phyloP scores from a whole-genome alignment of 2,888 invertebrate species.

The Drosophila koepferae region DNA sequence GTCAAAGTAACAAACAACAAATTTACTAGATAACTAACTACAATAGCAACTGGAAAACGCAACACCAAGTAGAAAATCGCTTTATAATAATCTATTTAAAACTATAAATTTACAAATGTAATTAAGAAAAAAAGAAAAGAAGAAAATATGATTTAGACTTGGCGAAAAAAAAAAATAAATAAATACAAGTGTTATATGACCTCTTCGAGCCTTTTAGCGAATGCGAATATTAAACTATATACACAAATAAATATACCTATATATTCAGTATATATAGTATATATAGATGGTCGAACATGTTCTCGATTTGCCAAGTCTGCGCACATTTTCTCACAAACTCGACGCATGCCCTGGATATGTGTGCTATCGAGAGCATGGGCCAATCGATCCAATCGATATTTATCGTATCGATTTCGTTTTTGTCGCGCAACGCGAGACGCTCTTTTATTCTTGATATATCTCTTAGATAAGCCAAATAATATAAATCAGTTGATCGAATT shows the following conservation, averaged over 20 bases:
- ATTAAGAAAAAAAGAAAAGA: not conserved
- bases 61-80: constrained; percentile 57
- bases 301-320: constrained; percentile 16
- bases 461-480: constrained; percentile 5
- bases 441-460: constrained; percentile 10
- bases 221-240: constrained; percentile 11
- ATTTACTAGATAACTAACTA: constrained; percentile 9
- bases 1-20: not conserved
- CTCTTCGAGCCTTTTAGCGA: constrained; percentile 20
- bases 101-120: constrained; percentile 38
- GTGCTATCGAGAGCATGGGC: constrained; percentile 21
- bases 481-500: constrained; percentile 5
- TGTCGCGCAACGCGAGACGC: not conserved
- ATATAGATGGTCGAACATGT: constrained; percentile 4
- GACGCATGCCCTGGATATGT: not conserved
- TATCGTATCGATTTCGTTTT: constrained; percentile 4
- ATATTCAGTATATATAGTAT: not conserved
- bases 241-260: not conserved
- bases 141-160: constrained; percentile 8
- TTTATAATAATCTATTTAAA: constrained; percentile 37
- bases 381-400: constrained; percentile 32
- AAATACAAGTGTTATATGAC: constrained; percentile 17
- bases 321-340: constrained; percentile 10
- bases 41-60: constrained; percentile 26
- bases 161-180: not conserved